A percentile compares a stretch with the other conserved stretches of the same genome.
Evolutionary conservation across 2,113 vertebrate genomes (phyloP).

Genomic region (Pleuronectes platessa): DNA sequence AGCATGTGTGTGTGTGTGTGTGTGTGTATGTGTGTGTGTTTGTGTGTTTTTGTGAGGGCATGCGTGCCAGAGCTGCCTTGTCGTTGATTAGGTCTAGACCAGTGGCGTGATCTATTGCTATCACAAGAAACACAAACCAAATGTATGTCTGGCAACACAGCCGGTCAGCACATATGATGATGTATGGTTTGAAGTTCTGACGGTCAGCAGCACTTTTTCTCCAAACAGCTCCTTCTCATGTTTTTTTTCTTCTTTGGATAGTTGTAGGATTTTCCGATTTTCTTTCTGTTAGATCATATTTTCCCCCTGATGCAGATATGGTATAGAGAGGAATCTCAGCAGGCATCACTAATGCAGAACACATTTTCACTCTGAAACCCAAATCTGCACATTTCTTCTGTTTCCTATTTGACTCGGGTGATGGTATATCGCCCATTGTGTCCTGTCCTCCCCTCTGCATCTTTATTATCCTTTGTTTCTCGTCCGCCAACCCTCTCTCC

Average conservation of each 20-base stretch:
- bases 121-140: constrained; percentile 74
- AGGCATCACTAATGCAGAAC: constrained; percentile 53
- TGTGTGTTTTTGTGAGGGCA: constrained; percentile 25
- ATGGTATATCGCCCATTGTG: constrained; percentile 9
- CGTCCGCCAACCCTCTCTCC: constrained; percentile 17
- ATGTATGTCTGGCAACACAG: constrained; percentile 70
- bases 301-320: background rate
- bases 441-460: constrained; percentile 56
- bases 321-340: constrained; percentile 14
- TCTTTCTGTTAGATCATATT: constrained; percentile 28
- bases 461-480: constrained; percentile 80
- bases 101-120: constrained; percentile 60
- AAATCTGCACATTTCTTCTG: constrained; percentile 52
- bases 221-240: constrained; percentile 54
- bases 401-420: constrained; percentile 41
- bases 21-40: background rate
- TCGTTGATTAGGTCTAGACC: constrained; percentile 59
- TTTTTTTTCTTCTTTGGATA: constrained; percentile 16
- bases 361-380: constrained; percentile 38
- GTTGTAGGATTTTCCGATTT: constrained; percentile 2
- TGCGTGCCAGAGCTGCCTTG: constrained; percentile 19
- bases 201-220: constrained; percentile 60
- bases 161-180: constrained; percentile 66
- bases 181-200: constrained; percentile 56
- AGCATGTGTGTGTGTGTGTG: constrained; percentile 10